Base-by-base conservation (phyloP, 2,113 vertebrate genomes). In the Todiramphus chloris region DNA sequence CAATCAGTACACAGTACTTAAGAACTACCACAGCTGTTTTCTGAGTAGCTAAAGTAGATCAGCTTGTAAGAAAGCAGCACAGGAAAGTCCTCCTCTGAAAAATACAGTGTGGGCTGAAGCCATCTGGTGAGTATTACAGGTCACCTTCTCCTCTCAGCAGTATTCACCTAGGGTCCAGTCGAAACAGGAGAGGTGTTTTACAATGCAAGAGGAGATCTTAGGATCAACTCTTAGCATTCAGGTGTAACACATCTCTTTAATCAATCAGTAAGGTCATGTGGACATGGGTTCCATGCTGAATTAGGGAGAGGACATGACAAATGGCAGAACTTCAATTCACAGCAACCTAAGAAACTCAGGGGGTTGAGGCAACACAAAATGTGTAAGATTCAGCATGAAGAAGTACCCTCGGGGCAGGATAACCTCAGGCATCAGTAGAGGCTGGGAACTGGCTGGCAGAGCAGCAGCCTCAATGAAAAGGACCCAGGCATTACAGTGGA, bases 1-100 rank as follows among this genome's bases (percentile, higher is more conserved):
- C 64, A 89, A 31, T 89, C 80, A 82, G 83, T 91, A 92, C 96
- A 93, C 64, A 69, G 67, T 43, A 35, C 87, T 96, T 96, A 95
- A 93, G 87, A 92, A 77, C 44, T 59, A 48, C 55, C 86, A 66
- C 92, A 96, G 92, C 89, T 94, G 91, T 89, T 92, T 94, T 95
- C 74, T 93, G 91, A 91, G 84, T 66, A 89, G 91, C 62, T 94
- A 84, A 97, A 96, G 87, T 59, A 91, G 91, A 95, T 95, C 87
- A 89, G 92, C 86, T 90, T 90, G 77, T 79, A 92, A 86, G 90
- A 94, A 96, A 91, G 69, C 60, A 93, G 62, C 58, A 62, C 13
- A 69, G 83, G 41, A 69, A 76, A 87, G 62, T 75, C 43, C 33
- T 86, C 6, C 41, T 82, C 44, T 93, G 9, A 80, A 91, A 74